Conservation (phyloP, 2,797 vertebrate species). For the Acipenser oxyrinchus region DNA sequence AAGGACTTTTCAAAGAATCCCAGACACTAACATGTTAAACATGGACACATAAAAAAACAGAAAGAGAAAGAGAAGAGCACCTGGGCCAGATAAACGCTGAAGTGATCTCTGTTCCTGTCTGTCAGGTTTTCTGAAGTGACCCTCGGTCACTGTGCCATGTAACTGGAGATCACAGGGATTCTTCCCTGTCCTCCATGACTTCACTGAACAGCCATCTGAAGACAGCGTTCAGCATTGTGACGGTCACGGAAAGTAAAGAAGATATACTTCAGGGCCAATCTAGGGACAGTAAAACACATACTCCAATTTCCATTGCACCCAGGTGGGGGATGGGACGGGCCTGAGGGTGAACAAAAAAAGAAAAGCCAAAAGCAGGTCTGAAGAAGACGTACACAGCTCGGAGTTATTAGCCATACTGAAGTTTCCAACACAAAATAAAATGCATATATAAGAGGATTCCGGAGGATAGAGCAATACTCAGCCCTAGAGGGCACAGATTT, state of each 20-base stretch:
- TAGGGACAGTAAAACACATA: constrained; percentile 44
- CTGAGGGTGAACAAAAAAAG: constrained; percentile 18
- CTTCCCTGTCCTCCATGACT: constrained; percentile 54
- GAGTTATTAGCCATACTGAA: constrained; percentile 26
- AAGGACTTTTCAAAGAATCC: constrained; percentile 57
- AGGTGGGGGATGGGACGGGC: not conserved
- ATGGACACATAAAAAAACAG: constrained; percentile 37
- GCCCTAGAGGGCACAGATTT: constrained; percentile 79
- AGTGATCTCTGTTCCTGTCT: constrained; percentile 36
- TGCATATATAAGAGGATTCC: constrained; percentile 68
- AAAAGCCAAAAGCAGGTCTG: constrained; percentile 1
- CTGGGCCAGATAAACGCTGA: constrained; percentile 52
- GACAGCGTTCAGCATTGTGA: constrained; percentile 61
- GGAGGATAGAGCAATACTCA: constrained; percentile 57
- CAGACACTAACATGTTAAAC: constrained; percentile 47
- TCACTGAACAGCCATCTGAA: constrained; percentile 67
- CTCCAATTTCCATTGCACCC: constrained; percentile 27
- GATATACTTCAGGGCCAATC: constrained; percentile 50
- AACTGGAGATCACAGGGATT: constrained; percentile 63
- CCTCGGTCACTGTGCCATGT: constrained; percentile 63
- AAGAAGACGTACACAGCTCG: constrained; percentile 17
- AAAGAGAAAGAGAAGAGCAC: constrained; percentile 46
- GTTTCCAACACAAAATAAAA: constrained; percentile 65
- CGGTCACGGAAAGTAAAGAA: constrained; percentile 58
- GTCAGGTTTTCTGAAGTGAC: constrained; percentile 48